A percentile compares a stretch with the other conserved stretches of the same genome.
Conservation (phyloP, 2,113 vertebrate genomes). For the Panthera leo region DNA sequence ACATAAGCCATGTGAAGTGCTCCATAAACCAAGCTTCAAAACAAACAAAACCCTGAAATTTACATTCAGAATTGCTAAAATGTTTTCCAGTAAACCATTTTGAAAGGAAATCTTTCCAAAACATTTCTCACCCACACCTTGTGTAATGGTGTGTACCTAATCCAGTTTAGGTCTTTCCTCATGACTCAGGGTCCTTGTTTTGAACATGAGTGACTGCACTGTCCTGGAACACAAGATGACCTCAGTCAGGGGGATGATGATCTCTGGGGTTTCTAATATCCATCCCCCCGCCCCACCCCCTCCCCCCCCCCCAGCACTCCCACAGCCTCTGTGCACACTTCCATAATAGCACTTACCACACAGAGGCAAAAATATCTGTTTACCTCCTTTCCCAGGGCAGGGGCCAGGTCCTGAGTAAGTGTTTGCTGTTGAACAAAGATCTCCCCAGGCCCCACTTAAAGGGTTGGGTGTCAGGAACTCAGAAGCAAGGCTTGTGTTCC, state of each 20-base stretch:
- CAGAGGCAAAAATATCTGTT: slow-evolving; percentile 9
- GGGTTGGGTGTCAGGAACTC: neutral
- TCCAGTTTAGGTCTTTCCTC: neutral
- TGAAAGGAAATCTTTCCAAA: neutral
- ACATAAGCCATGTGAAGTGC: neutral
- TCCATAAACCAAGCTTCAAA: neutral
- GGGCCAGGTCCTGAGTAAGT: neutral
- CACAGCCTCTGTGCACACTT: slow-evolving; percentile 22
- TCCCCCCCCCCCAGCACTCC: neutral
- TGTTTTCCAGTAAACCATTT: neutral
- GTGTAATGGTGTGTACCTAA: neutral
- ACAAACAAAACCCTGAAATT: neutral
- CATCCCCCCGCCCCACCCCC: neutral
- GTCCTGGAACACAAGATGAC: slow-evolving; percentile 8
- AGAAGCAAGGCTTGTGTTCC: neutral
- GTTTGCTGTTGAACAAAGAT: neutral
- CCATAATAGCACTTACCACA: slow-evolving; percentile 49
- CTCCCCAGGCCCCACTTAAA: neutral
- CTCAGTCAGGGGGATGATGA: neutral
- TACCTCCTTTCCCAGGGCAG: neutral
- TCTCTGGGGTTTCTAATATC: neutral
- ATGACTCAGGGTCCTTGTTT: slow-evolving; percentile 50
- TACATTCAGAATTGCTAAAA: neutral
- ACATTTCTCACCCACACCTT: neutral
- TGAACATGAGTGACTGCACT: neutral